A percentile compares a stretch with the other conserved stretches of the same genome.
phyloP scores from a whole-genome alignment of 2,113 vertebrate species.

The Melanostigma gelatinosum region DNA sequence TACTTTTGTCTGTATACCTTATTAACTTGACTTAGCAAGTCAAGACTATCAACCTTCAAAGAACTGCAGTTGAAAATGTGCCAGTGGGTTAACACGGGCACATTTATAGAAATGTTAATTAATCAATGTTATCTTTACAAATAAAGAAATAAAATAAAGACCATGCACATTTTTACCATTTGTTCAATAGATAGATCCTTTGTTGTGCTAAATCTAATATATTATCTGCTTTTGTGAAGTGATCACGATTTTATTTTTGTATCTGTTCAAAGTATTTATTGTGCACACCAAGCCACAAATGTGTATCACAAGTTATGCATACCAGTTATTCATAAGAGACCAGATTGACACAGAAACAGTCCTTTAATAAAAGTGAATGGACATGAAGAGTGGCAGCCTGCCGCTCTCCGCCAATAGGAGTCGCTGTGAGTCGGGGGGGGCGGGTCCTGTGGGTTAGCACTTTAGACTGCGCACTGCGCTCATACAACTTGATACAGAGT shows the following conservation, averaged over 20 bases:
- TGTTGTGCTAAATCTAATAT: not conserved
- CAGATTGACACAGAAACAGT: slow-evolving; percentile 48
- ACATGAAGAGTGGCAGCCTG: not conserved
- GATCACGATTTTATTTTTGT: not conserved
- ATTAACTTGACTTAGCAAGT: too few species aligned
- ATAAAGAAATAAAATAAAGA: not conserved
- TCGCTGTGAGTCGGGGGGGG: slow-evolving; percentile 49
- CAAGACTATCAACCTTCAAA: not conserved
- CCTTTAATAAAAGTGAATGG: slow-evolving; percentile 50
- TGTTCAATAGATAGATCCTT: not conserved
- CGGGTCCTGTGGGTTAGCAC: slow-evolving; percentile 37
- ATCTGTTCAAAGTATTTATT: not conserved
- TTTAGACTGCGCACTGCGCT: slow-evolving; percentile 73
- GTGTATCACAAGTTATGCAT: slow-evolving; percentile 20
- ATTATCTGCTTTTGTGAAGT: not conserved
- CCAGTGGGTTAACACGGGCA: not conserved
- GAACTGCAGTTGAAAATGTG: not conserved
- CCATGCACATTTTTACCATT: not conserved
- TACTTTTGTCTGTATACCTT: not conserved
- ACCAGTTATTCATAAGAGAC: slow-evolving; percentile 5
- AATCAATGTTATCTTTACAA: not conserved
- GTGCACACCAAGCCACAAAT: not conserved
- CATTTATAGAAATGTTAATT: not conserved
- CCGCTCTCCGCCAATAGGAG: slow-evolving; percentile 67
- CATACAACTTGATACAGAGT: slow-evolving; percentile 77